Base-by-base conservation (phyloP, 1,140 invertebrate genomes). In the Temnothorax longispinosus region DNA sequence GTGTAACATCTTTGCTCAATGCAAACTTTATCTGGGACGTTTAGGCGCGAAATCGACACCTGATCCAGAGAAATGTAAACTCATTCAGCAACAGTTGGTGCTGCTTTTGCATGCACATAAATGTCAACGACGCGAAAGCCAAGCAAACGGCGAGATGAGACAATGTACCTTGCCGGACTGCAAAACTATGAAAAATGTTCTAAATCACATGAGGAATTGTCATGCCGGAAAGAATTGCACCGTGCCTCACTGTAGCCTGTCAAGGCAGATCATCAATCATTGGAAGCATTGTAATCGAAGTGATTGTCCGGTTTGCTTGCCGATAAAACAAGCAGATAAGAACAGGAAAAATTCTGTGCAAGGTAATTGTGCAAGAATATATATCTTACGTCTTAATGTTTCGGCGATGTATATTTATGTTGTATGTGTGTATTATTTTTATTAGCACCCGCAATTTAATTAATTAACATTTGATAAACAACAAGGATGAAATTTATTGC, bases 71-170 rank as follows among this genome's bases (percentile, higher is more conserved):
- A 99, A 99, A 93, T 96, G 99, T 67, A 99, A 99, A 95, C 96
- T 99, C n/a, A 99, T 99, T 84, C 99, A 99, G 93, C 99, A 99
- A 94, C 99, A 99, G 93, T 95, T 99, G 38, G 99, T 99, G 54
- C 95, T 99, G 11, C 95, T 99, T 47, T 96, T 99, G 21, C 99
- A 99, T 95, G 99, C 99, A 47, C 99, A 99, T 95, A 99, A 99
- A 94, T 99, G 99, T 96, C 99, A 99, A 95, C 96, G 98, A 65
- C 96, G 99, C 54, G 99, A 99, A 95, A 97, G 96, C 89, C 97
- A 97, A 94, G 96, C 97, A 6, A 98, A 98, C 91, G 97, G 97
- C 35, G 97, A 98, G 92, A 96, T 96, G 27, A 97, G 97, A 96
- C 97, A 97, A 87, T 99, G 99, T 95, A 97, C 97, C 27, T 96